These are phyloP conservation scores for Himantopus leucocephalus DNA, from an alignment of 2,113 vertebrate genomes.

Conservation along the genomic window DNA sequence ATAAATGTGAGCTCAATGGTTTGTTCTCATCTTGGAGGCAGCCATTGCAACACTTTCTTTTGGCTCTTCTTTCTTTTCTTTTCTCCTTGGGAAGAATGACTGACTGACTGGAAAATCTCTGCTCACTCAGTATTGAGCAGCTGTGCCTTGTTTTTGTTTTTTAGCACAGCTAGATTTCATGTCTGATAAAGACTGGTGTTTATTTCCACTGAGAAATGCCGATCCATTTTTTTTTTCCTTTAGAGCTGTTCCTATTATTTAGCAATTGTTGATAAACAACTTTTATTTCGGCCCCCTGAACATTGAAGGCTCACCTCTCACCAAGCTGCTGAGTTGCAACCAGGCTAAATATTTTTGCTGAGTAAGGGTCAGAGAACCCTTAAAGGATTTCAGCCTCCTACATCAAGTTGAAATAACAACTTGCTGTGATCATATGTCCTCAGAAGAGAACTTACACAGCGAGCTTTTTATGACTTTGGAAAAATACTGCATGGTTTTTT, in stretches of 20 bases:
- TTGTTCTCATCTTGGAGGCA: not conserved
- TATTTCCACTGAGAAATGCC: conserved; percentile 8
- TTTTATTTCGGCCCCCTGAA: not conserved
- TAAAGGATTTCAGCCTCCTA: not conserved
- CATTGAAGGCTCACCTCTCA: accelerated
- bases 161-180: not conserved
- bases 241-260: not conserved
- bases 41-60: not conserved
- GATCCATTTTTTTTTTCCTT: not conserved
- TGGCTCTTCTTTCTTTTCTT: not conserved
- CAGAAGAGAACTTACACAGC: not conserved
- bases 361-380: conserved; percentile 5
- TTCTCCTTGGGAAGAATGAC: not conserved
- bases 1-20: not conserved
- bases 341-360: conserved; percentile 2
- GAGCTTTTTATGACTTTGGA: not conserved
- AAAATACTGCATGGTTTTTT: not conserved
- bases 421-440: not conserved
- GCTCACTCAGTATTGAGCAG: not conserved
- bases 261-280: not conserved
- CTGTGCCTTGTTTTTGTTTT: not conserved
- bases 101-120: not conserved
- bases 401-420: not conserved
- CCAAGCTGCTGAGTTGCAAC: not conserved
- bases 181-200: not conserved